Conservation (phyloP, 2,113 vertebrate genomes). For the Daphoenositta chrysoptera region DNA sequence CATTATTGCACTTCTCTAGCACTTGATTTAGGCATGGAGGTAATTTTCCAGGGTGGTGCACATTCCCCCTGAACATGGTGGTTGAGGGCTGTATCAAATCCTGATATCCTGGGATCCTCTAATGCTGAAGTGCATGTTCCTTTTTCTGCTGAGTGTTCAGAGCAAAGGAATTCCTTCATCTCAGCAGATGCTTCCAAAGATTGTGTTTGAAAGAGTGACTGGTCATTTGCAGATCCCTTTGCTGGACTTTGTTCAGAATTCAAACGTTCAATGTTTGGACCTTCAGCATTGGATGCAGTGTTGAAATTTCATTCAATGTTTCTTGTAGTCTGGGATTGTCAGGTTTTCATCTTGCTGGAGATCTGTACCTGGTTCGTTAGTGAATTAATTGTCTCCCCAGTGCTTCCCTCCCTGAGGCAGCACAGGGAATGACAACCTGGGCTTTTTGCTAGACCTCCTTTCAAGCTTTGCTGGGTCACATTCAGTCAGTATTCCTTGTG, state of each 20-base stretch:
- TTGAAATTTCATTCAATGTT: neutral
- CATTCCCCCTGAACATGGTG: rapidly evolving
- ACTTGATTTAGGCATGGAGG: neutral
- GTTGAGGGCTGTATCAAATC: neutral
- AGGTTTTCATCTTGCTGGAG: neutral
- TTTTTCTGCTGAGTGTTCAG: neutral
- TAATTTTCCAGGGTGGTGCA: neutral
- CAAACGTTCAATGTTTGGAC: rapidly evolving
- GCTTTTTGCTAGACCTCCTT: neutral
- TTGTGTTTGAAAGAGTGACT: neutral
- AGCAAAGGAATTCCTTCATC: neutral
- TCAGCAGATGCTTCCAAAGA: rapidly evolving
- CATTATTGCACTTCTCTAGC: neutral
- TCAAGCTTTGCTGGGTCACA: neutral
- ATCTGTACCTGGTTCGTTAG: neutral
- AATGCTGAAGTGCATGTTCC: neutral
- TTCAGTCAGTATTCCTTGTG: neutral
- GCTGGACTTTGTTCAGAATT: neutral
- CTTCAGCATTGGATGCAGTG: neutral
- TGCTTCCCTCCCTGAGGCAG: neutral
- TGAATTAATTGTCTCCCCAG: neutral
- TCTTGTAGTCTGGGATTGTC: neutral
- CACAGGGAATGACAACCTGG: neutral
- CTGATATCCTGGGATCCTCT: neutral
- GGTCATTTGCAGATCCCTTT: neutral